Conservation (phyloP, 1,140 invertebrate genomes). For the Papilio xuthus region DNA sequence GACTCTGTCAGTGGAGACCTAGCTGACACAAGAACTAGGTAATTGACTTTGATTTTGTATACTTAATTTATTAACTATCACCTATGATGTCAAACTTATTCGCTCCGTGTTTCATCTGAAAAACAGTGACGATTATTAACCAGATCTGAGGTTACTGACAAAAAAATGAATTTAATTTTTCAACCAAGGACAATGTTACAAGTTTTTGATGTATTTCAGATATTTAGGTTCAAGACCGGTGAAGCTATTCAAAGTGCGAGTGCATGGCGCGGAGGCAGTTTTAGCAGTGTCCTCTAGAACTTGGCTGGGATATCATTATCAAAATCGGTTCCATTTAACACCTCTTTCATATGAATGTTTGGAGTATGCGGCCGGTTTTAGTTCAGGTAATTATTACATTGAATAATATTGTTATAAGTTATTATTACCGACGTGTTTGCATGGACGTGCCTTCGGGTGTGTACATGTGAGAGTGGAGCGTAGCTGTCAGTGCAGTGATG, state of each 20-base stretch:
- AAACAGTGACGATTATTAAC: slow-evolving; percentile 75
- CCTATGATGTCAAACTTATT: slow-evolving; percentile 69
- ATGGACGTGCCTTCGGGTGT: slow-evolving; percentile 16
- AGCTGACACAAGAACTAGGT: slow-evolving; percentile 96
- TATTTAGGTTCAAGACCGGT: slow-evolving; percentile 97
- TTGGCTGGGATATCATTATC: slow-evolving; percentile 99
- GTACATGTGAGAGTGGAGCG: slow-evolving; percentile 28
- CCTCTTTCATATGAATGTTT: slow-evolving; percentile 97
- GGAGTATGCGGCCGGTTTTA: slow-evolving; percentile 99
- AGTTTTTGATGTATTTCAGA: slow-evolving; percentile 50
- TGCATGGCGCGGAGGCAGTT: slow-evolving; percentile 98
- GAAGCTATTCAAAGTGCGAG: slow-evolving; percentile 96
- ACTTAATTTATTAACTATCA: slow-evolving; percentile 35
- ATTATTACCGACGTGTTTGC: slow-evolving; percentile 30
- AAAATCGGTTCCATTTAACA: slow-evolving; percentile 97
- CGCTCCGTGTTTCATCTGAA: slow-evolving; percentile 79
- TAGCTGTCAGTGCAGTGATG: slow-evolving; percentile 36
- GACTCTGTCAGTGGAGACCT: slow-evolving; percentile 98
- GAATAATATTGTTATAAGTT: slow-evolving; percentile 17
- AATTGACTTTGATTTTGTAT: slow-evolving; percentile 38
- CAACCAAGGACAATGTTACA: slow-evolving; percentile 16
- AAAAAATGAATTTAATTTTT: not conserved
- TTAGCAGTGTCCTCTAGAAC: slow-evolving; percentile 98
- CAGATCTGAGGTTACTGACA: slow-evolving; percentile 68
- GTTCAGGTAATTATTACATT: slow-evolving; percentile 84